Conservation (phyloP, 2,797 vertebrate genomes). For the Smutsia gigantea region DNA sequence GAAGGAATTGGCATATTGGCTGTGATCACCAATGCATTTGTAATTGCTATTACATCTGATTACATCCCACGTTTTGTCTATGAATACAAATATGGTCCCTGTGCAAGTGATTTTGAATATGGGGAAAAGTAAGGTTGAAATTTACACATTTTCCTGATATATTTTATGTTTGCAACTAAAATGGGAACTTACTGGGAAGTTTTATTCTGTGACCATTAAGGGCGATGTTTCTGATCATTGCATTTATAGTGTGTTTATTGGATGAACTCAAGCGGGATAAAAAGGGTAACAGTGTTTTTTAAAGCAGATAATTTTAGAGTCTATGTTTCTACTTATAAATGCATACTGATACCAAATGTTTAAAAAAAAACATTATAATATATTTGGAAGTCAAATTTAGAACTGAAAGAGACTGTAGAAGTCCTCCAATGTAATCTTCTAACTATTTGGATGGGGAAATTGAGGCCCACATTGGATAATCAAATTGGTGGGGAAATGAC, state of each 20-base stretch:
- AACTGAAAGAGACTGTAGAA: background rate
- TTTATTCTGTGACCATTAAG: constrained; percentile 41
- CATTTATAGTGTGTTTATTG: background rate
- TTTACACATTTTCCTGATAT: background rate
- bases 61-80: constrained; percentile 99
- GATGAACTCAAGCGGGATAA: background rate
- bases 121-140: constrained; percentile 90
- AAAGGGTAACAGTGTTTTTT: background rate
- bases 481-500: background rate
- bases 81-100: constrained; percentile 98
- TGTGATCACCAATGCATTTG: constrained; percentile 99
- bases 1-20: constrained; percentile 98
- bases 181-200: background rate
- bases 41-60: constrained; percentile 99
- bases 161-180: background rate
- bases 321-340: constrained; percentile 21
- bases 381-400: background rate
- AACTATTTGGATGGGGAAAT: background rate
- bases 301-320: background rate
- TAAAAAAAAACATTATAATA: background rate
- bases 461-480: background rate
- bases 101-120: constrained; percentile 92
- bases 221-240: background rate
- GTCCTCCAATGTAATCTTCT: background rate
- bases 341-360: background rate